phyloP scores from a whole-genome alignment of 53 echinoderm and acorn worm genomes.

The Arbacia lixula region DNA sequence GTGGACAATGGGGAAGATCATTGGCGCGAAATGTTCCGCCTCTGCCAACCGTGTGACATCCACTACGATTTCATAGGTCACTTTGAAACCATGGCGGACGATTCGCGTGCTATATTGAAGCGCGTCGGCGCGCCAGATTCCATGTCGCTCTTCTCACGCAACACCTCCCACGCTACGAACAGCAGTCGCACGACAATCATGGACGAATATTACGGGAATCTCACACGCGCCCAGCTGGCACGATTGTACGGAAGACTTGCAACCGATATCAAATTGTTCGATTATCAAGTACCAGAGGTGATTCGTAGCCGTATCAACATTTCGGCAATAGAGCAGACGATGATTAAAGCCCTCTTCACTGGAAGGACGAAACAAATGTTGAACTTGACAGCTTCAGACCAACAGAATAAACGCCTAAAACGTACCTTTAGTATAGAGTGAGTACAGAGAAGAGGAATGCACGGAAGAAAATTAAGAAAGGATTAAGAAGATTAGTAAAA shows the following conservation, averaged over 20 bases:
- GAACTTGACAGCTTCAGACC: too few relatives aligned
- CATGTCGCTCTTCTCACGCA: too few relatives aligned
- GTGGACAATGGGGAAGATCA: constrained; percentile 2
- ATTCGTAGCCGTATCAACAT: background rate
- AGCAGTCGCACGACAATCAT: background rate
- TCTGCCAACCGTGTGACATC: constrained; percentile 20
- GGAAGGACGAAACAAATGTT: too few relatives aligned
- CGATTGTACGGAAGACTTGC: background rate
- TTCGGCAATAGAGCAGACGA: too few relatives aligned
- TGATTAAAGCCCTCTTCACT: too few relatives aligned
- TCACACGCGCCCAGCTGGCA: background rate
- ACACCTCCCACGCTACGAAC: constrained; percentile 10
- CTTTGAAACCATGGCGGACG: constrained; percentile 13
- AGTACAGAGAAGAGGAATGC: too few relatives aligned
- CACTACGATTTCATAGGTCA: constrained; percentile 37
- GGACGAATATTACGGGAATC: background rate
- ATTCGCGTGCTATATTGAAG: background rate
- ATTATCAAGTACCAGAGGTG: background rate
- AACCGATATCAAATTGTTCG: constrained; percentile 24
- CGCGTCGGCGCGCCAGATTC: background rate
- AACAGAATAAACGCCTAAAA: too few relatives aligned
- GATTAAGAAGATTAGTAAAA: too few relatives aligned
- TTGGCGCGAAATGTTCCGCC: constrained; percentile 42
- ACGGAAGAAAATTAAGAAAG: too few relatives aligned
- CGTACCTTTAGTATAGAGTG: too few relatives aligned